Evolutionary conservation across 2,113 vertebrate species (phyloP), one percentile per base, ranked within the genome.

Genomic region (Callionymus lyra): DNA sequence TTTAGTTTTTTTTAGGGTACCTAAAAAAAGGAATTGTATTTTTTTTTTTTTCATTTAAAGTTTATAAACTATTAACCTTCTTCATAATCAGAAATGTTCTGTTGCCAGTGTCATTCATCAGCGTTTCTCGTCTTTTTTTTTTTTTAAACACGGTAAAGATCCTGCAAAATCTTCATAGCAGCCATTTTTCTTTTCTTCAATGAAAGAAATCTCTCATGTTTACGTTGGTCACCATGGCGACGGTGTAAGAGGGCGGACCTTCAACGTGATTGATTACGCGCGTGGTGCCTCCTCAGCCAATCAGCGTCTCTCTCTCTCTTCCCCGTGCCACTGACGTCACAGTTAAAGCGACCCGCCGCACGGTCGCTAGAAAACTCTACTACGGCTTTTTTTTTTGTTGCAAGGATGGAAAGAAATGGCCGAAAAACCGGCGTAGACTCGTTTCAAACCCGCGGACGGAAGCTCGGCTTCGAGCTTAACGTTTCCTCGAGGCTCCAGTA

Each of bases 311-410:
- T n/a, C n/a, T n/a, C n/a, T n/a, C n/a, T n/a, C n/a, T n/a, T n/a
- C 14, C 1, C 1, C 17, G 54, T 19, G 50, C 45, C 2, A 35
- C 57, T 65, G 72, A 81, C 84, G 85, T 85, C 81, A 84, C 44
- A n/a, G 9, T 87, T 84, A 85, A 85, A 85, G 83, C 17, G 66
- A 70, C 42, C 84, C 74, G 81, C 81, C 82, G 76, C 72, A 67
- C 31, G 62, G 50, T 44, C 32, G 40, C 47, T 19, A 40, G n/a
- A n/a, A 63, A 70, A 76, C 52, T 70, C 59, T 56, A 46, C 53
- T 60, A 65, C 72, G 55, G 67, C 65, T n/a, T n/a, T n/a, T n/a
- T n/a, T n/a, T n/a, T n/a, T n/a, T n/a, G n/a, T n/a, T 27, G 31
- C 44, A 32, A 17, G 48, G 50, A 41, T 1, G 1, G 52, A 15